phyloP scores from a whole-genome alignment of 1,140 invertebrate species.

The Gryllus bimaculatus region DNA sequence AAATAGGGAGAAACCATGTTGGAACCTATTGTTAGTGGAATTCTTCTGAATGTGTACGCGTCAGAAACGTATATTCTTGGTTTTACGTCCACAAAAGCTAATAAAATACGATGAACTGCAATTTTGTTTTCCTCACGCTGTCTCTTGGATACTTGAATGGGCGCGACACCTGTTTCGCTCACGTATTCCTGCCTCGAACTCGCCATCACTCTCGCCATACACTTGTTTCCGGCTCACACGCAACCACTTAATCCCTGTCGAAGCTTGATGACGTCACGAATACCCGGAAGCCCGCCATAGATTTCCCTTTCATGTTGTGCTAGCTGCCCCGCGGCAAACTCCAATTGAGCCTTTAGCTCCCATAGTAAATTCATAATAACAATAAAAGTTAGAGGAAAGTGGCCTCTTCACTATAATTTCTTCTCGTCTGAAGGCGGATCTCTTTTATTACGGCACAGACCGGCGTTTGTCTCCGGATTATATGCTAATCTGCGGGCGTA shows the following conservation, averaged over 20 bases:
- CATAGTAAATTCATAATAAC: background rate
- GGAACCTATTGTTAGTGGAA: too few relatives aligned
- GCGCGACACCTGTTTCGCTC: background rate
- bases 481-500: background rate
- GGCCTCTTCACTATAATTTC: background rate
- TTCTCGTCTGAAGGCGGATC: background rate
- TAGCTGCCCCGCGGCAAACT: background rate
- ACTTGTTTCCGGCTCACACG: background rate
- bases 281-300: background rate
- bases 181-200: background rate
- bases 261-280: background rate
- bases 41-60: too few relatives aligned
- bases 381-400: background rate
- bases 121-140: too few relatives aligned
- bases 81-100: too few relatives aligned
- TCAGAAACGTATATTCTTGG: too few relatives aligned
- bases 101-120: too few relatives aligned
- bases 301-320: background rate
- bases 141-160: too few relatives aligned
- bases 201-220: background rate
- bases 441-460: background rate
- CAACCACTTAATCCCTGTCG: background rate
- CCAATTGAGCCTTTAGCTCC: background rate
- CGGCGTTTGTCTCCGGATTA: background rate
- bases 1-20: too few relatives aligned